These are phyloP conservation scores for Pilophorus perplexus DNA, from an alignment of 2,888 invertebrate genomes.

Conservation along the genomic window DNA sequence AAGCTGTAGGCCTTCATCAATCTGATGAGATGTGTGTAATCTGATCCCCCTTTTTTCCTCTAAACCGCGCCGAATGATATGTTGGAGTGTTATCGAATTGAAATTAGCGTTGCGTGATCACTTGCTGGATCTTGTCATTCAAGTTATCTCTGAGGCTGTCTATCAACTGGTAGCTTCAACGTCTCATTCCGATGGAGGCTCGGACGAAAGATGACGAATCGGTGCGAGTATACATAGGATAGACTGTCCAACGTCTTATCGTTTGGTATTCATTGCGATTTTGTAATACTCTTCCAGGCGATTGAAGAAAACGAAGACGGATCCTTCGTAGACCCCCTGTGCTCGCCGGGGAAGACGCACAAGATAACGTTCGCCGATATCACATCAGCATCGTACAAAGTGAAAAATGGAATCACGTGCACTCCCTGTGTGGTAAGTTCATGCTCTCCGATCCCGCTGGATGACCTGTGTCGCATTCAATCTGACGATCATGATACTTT, in stretches of 20 bases:
- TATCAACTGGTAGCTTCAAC: no score
- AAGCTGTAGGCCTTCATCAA: no score
- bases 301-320: constrained; percentile 28
- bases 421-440: constrained; percentile 81
- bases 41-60: no score
- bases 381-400: constrained; percentile 83
- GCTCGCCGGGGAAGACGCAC: constrained; percentile 68
- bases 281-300: background rate
- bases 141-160: no score
- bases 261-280: no score
- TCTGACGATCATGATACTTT: no score
- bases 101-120: background rate
- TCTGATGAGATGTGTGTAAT: no score
- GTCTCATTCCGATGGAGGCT: no score
- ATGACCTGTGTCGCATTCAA: background rate
- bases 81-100: background rate
- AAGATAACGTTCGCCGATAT: constrained; percentile 79
- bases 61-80: no score
- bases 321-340: constrained; percentile 56
- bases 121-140: no score
- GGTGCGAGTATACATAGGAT: background rate
- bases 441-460: background rate
- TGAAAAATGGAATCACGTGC: constrained; percentile 75
- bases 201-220: constrained; percentile 18
- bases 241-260: no score